Percentiles rank a stretch among this genome's conserved stretches.
phyloP scores from a whole-genome alignment of 2,113 vertebrate genomes.

The Xiphorhynchus elegans region DNA sequence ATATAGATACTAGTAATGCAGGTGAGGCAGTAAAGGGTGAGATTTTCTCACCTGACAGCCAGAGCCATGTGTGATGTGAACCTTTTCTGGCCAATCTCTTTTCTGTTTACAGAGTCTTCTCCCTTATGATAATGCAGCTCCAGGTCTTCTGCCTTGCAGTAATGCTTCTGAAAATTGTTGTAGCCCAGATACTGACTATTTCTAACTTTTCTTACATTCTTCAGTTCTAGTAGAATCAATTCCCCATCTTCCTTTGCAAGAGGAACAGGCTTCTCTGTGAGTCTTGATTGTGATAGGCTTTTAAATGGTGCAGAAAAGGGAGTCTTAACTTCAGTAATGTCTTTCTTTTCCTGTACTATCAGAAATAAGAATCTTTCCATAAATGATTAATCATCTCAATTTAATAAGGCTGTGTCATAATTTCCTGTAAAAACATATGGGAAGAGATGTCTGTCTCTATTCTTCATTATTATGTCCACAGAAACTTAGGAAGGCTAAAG shows the following conservation, averaged over 20 bases:
- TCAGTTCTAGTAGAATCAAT: background rate
- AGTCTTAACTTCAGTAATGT: background rate
- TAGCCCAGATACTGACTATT: background rate
- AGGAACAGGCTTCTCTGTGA: background rate
- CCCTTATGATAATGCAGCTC: background rate
- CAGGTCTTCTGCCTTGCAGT: background rate
- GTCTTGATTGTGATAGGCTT: background rate
- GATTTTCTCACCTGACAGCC: background rate
- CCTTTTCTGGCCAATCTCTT: background rate
- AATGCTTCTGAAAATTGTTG: background rate
- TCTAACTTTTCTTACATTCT: background rate
- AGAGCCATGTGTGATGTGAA: background rate
- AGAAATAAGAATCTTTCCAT: background rate
- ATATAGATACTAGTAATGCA: background rate
- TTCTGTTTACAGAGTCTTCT: background rate
- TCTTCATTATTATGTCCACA: background rate
- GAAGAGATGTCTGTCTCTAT: background rate
- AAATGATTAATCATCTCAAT: background rate
- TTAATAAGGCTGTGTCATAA: background rate
- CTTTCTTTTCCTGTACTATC: background rate
- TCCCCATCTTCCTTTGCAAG: background rate
- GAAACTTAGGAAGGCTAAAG: background rate
- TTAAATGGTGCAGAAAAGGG: background rate
- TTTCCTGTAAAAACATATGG: constrained; percentile 4
- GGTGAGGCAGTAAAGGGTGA: background rate